Percentiles rank a stretch among this genome's conserved stretches.
Conservation (phyloP, 2,113 vertebrate species). For the Asarcornis scutulata region DNA sequence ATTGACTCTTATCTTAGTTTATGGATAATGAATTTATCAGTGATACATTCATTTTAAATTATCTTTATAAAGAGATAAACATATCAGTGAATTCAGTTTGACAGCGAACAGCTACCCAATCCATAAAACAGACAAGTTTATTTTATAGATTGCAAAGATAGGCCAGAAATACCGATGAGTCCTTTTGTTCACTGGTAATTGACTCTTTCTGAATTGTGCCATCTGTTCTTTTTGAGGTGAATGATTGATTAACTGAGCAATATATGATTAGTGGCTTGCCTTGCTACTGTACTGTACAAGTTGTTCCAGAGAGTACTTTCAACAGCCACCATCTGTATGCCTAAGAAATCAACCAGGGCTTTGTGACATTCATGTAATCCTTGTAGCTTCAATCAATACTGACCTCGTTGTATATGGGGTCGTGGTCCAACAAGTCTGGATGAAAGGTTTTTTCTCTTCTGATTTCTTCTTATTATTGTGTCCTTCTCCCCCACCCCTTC, state of each 20-base stretch:
- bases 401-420: neutral
- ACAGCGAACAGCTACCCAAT: neutral
- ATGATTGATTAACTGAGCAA: constrained; percentile 43
- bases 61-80: neutral
- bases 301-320: neutral
- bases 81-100: neutral
- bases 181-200: neutral
- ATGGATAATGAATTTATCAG: neutral
- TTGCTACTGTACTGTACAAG: neutral
- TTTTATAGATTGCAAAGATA: neutral
- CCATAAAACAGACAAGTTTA: neutral
- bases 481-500: neutral
- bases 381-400: neutral
- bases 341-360: neutral
- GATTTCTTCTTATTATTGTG: neutral
- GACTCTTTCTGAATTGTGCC: constrained; percentile 10
- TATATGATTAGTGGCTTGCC: constrained; percentile 15
- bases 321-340: neutral
- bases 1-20: neutral
- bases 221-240: constrained; percentile 36
- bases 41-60: neutral
- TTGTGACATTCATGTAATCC: neutral
- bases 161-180: neutral
- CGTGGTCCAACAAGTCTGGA: neutral
- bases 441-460: neutral